Base-by-base conservation (phyloP, 2,797 vertebrate genomes). In the Chloroceryle inda region DNA sequence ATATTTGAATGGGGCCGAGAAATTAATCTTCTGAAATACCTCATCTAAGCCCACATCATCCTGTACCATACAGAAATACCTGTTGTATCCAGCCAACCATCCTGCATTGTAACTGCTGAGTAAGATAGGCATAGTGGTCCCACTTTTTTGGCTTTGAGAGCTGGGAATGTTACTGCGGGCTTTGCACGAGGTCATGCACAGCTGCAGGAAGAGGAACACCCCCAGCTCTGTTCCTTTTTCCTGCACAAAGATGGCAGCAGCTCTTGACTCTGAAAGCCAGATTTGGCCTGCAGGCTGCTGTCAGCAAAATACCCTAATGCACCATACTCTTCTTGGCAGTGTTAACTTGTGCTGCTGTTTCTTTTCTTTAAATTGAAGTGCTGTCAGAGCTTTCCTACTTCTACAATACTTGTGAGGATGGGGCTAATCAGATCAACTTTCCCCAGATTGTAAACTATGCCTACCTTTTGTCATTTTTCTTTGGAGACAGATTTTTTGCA, bases 301-400 rank as follows among this genome's bases (percentile, higher is more conserved):
- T 83, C 69, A 80, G 49, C 1, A 21, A 71, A 81, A 58, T 66
- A 81, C n/a, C 50, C 44, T 75, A 45, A 73, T 40, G 73, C 47
- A 69, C 78, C 55, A 31, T 19, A 11, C 40, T 90, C 24, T 44
- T 76, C 76, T 83, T 81, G 85, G 59, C 73, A 67, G 66, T 52
- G 37, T 76, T 83, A 84, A 58, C 24, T 63, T 76, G 33, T 81
- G 80, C 55, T 81, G 79, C 77, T 86, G 9, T 73, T 78, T 91
- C 76, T 90, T 86, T 92, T 75, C 76, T 94, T 89, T 88, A 71
- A 88, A 90, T 88, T 59, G 69, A 88, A 91, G 78, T 59, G 58
- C 62, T 74, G 38, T 69, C 35, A 62, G 82, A 93, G 33, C 55
- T 94, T 47, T 92, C 27, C 2, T 55, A 42, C 47, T 78, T 92